phyloP scores from a whole-genome alignment of 2,113 vertebrate species.

The Thryonomys swinderianus region DNA sequence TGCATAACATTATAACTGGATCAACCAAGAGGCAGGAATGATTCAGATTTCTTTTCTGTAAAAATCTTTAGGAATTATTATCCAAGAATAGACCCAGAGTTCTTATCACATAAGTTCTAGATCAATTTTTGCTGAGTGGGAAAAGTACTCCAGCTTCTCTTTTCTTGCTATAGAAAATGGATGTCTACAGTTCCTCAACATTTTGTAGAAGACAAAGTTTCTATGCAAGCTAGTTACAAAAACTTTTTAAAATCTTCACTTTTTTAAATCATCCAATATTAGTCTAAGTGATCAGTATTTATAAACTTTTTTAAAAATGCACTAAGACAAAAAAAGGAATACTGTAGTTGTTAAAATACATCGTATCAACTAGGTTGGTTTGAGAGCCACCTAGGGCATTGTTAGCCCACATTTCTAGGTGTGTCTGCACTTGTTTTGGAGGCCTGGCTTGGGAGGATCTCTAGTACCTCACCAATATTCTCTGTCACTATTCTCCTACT shows the following conservation, averaged over 20 bases:
- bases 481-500: neutral
- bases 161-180: constrained; percentile 17
- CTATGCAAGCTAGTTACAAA: constrained; percentile 2
- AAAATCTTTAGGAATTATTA: constrained; percentile 46
- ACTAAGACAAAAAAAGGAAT: constrained; percentile 23
- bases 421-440: neutral
- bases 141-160: neutral
- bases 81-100: neutral
- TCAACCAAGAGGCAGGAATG: neutral
- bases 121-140: neutral
- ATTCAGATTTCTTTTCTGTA: constrained; percentile 22
- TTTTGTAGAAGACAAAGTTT: neutral
- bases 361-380: neutral
- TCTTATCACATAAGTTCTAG: constrained; percentile 1
- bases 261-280: constrained; percentile 11
- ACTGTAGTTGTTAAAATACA: neutral
- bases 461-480: neutral
- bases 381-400: neutral
- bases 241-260: constrained; percentile 41
- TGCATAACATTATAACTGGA: neutral
- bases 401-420: neutral
- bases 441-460: neutral
- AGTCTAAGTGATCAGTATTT: constrained; percentile 39
- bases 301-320: constrained; percentile 54
- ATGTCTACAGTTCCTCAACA: constrained; percentile 34